Base-by-base conservation (phyloP, 2,113 vertebrate species). In the Lophius piscatorius region DNA sequence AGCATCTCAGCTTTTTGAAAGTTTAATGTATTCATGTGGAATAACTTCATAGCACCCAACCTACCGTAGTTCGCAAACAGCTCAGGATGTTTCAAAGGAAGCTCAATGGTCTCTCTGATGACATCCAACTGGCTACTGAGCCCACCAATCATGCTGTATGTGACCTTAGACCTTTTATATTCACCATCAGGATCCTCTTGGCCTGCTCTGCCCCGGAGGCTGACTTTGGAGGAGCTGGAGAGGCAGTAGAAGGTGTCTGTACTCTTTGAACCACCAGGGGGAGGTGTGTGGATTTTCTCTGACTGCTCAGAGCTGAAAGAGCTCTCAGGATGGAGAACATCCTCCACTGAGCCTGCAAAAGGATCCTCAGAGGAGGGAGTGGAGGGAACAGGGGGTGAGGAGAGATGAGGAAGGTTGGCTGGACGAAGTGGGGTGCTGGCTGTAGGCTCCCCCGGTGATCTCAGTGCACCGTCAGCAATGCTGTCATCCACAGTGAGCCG, bases 61-160 rank as follows among this genome's bases (percentile, higher is more conserved):
- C 0, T 29, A 98, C 97, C 96, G 0, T 95, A 98, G 69, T 50
- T 93, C 63, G 81, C 92, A 83, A 98, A 97, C 29, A 99, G 86
- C 56, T 94, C 92, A 0, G 96, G 92, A 39, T 93, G 93, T 83
- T 94, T 96, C 67, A 99, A 80, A 14, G 97, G 97, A 60, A 99
- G 89, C 82, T 99, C 95, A 23, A 99, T 88, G 2, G 92, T 92
- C 85, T 98, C 95, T 86, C 93, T 92, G 80, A 99, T 94, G 51
- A 83, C 89, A 49, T 87, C 90, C 74, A 98, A 70, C 75, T 99
- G 95, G 70, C 76, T 92, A 38, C 63, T 82, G 42, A 98, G 91
- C 9, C 97, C 97, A 23, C 97, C 97, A 49, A 99, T 96, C 93
- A 94, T 94, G 67, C 92, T 90, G 16, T 96, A 98, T 0, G 91